Evolutionary conservation across 30 jellyfish, hydroid and myxozoan species (phyloP), one percentile per base, ranked within the genome.

Genomic region (Nemopilema nomurai): DNA sequence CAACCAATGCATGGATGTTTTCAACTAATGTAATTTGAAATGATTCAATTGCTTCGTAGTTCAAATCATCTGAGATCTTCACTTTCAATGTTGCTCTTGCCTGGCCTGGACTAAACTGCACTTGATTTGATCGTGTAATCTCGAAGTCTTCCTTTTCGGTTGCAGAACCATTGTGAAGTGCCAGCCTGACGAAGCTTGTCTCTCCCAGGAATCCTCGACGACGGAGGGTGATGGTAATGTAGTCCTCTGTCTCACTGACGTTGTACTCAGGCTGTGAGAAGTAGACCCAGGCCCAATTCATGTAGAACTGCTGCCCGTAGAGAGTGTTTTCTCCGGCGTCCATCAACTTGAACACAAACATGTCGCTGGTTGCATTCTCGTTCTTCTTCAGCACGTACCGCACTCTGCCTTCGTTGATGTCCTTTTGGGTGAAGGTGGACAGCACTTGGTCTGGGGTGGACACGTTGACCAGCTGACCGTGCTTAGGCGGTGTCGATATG

Each of bases 221-320:
- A 26, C 83, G 32, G 69, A 95, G 29, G 8, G 74, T 33, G 23
- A 95, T 73, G 51, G 79, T 75, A 24, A 86, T 81, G 31, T 95
- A 86, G 20, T 85, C 81, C 51, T 86, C 94, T 1, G 97, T 80
- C 78, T 95, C 99, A 31, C 92, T 86, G 33, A 85, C 96, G 67
- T 53, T 77, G 91, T 69, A 90, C 19, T 62, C 87, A 17, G 83
- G 67, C 62, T 77, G 71, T 23, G 87, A 51, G 63, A 95, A 81
- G 1, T 51, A 33, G 16, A 95, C 96, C 96, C 97, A 82, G 33
- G 99, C 93, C 99, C 99, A 95, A 53, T 95, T 89, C 79, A 95
- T 65, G 69, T 86, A 74, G 63, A 95, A 90, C 77, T 80, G 86
- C 74, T 95, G 97, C 26, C 90, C 96, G 27, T 70, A 57, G 16